Evolutionary conservation across 2,888 invertebrate species (phyloP).

Genomic region (Oligia fasciuncula): DNA sequence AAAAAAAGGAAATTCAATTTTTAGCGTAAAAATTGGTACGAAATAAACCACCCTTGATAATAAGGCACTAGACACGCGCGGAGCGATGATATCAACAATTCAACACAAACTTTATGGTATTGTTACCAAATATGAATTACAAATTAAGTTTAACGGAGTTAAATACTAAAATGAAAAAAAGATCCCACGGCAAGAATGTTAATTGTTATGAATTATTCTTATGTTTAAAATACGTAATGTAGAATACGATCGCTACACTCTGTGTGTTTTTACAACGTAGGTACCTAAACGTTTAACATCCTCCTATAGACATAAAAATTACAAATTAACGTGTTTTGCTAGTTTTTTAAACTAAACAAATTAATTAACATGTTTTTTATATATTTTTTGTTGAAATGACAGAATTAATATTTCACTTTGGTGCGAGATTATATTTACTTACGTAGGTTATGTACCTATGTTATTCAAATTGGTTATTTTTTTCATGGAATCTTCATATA

Average conservation of each 20-base stretch:
- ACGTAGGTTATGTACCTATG: background rate
- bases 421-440: constrained; percentile 2
- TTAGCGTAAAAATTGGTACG: background rate
- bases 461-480: background rate
- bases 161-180: background rate
- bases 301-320: background rate
- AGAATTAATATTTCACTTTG: background rate
- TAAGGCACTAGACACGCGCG: background rate
- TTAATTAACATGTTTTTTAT: constrained; percentile 11
- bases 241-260: no score
- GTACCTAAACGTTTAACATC: background rate
- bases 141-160: no score
- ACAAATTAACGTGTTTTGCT: constrained; percentile 11
- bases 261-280: background rate
- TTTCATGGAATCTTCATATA: background rate
- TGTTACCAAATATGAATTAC: background rate
- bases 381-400: constrained; percentile 6
- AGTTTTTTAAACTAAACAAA: constrained; percentile 1
- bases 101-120: background rate
- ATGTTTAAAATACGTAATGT: no score
- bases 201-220: background rate
- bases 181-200: background rate
- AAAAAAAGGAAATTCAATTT: background rate
- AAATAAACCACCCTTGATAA: background rate
- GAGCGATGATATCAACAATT: background rate